Evolutionary conservation across 2,888 invertebrate genomes (phyloP).

Genomic region (Euproctis similis): DNA sequence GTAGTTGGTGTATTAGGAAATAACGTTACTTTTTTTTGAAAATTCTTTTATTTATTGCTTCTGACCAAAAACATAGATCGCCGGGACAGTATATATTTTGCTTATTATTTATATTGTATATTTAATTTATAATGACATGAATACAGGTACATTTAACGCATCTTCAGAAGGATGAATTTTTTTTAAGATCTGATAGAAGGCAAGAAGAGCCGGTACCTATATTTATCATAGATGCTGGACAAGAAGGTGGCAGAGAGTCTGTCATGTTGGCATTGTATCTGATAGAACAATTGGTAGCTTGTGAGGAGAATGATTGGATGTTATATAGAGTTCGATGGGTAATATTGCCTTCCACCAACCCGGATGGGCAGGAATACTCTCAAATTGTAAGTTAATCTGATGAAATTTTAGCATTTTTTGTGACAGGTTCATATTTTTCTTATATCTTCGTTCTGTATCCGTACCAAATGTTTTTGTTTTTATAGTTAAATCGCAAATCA

Average conservation of each 20-base stretch:
- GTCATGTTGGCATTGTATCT: slow-evolving; percentile 44
- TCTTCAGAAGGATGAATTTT: background rate
- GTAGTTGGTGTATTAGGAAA: no score
- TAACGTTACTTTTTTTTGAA: no score
- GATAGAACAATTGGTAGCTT: slow-evolving; percentile 53
- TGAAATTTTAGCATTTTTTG: no score
- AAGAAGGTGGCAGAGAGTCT: slow-evolving; percentile 42
- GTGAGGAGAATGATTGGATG: slow-evolving; percentile 44
- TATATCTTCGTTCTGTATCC: no score
- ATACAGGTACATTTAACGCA: slow-evolving; percentile 6
- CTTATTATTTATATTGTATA: slow-evolving; percentile 3
- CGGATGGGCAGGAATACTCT: slow-evolving; percentile 53
- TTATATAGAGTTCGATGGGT: slow-evolving; percentile 46
- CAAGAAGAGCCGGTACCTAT: slow-evolving; percentile 27
- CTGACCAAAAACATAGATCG: no score
- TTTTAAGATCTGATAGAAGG: no score
- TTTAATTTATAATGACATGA: no score
- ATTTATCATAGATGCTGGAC: slow-evolving; percentile 58
- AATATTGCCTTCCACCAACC: slow-evolving; percentile 52
- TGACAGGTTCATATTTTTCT: no score
- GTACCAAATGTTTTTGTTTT: no score
- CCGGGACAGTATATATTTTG: no score
- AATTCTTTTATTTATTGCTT: no score
- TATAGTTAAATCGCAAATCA: no score
- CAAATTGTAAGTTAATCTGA: slow-evolving; percentile 43